Evolutionary conservation across 2,888 invertebrate genomes (phyloP), one percentile per base, ranked within the genome.

Genomic region (Drosophila pegasa): DNA sequence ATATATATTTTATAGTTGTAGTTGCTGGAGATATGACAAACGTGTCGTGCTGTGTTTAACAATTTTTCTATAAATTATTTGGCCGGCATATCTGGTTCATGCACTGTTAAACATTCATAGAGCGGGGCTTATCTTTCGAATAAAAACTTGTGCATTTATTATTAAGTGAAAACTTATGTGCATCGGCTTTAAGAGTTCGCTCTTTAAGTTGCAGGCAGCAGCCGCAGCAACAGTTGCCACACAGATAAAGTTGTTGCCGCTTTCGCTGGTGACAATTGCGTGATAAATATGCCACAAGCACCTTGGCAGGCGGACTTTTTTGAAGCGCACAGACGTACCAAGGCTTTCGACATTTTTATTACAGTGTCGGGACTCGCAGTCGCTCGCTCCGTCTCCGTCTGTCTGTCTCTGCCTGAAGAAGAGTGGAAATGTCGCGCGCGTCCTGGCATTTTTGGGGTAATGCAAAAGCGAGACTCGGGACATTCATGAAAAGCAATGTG

Each of bases 281-380:
- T 75, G 79, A 79, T 75, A 82, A 82, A 80, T 82, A 75, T 78
- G 75, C 82, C 55, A 71, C 50, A 66, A 72, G 66, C 75, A 78
- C 79, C 75, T 75, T 75, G 78, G 54, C 63, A 71, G 75, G 71
- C 66, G 48, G 54, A 56, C 41, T 65, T 51, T 63, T 66, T 55
- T 65, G 40, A 52, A 16, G 66, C 50, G 35, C 48, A 60, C 67
- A 68, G 65, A 71, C 64, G 64, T 66, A 38, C 55, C 56, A 62
- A 77, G 69, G 61, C 71, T 76, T 74, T 78, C 63, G 73, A 82
- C 75, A 82, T 75, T 84, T 83, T 83, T 83, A 83, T 84, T 74
- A 74, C 65, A 63, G 33, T 81, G 76, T 79, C 65, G 54, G 64
- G 58, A 59, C 64, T 54, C 41, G 18, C 9, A 14, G 9, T 33